phyloP scores from a whole-genome alignment of 1,140 invertebrate species.

The Drosophila dunni region DNA sequence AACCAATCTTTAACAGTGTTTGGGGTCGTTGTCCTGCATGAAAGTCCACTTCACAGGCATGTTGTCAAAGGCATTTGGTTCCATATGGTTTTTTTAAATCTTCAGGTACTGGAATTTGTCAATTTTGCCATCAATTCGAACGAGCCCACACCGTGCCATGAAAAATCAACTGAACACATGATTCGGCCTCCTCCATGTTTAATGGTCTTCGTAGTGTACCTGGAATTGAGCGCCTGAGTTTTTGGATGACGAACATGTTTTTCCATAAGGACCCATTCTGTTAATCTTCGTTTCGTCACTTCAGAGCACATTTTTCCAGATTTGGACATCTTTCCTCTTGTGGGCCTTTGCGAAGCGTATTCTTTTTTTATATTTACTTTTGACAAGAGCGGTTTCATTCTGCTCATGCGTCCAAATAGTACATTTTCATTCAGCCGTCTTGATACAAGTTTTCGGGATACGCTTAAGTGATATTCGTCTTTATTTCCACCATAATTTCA shows the following conservation, averaged over 20 bases:
- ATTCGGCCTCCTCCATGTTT: conserved; percentile 16
- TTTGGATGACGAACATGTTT: neutral
- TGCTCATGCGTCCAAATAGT: conserved; percentile 6
- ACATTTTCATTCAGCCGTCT: neutral
- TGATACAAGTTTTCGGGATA: neutral
- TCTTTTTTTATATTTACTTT: neutral
- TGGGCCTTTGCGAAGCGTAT: neutral
- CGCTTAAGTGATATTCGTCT: neutral
- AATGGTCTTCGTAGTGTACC: no score
- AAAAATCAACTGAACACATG: conserved; percentile 15
- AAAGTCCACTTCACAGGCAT: conserved; percentile 1
- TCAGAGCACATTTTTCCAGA: conserved; percentile 28
- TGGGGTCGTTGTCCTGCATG: conserved; percentile 8
- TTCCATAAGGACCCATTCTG: conserved; percentile 38
- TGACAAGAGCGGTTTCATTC: neutral
- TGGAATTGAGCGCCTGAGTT: no score
- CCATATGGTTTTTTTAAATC: conserved; percentile 9
- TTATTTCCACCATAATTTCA: neutral
- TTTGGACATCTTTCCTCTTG: neutral
- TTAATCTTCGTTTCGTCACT: conserved; percentile 42
- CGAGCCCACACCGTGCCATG: conserved; percentile 1
- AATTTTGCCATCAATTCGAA: no score
- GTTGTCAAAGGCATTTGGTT: conserved; percentile 8
- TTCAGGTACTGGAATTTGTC: no score
- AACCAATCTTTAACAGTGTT: conserved; percentile 1